A percentile compares a stretch with the other conserved stretches of the same genome.
Evolutionary conservation across 2,888 invertebrate genomes (phyloP).

Genomic region (Pseudococcus longispinus): DNA sequence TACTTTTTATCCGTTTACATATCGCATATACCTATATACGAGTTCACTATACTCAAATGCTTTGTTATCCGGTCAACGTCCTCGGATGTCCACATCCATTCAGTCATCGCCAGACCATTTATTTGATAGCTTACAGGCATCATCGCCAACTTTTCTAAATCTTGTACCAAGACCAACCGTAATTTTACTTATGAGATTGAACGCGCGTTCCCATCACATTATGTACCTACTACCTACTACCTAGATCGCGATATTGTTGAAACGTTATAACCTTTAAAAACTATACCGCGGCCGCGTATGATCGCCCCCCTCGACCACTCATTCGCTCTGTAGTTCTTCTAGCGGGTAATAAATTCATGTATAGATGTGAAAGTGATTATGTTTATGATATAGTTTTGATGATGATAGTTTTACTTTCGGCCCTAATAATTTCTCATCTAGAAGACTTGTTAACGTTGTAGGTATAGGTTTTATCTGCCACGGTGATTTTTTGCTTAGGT

Average conservation of each 20-base stretch:
- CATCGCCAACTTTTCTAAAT: conserved; percentile 32
- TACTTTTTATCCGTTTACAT: conserved; percentile 35
- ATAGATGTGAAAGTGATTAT: conserved; percentile 29
- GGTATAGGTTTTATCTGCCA: neutral
- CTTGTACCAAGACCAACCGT: neutral
- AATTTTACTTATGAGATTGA: neutral
- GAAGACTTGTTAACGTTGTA: neutral
- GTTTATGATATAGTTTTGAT: conserved; percentile 21
- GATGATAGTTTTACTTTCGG: conserved; percentile 25
- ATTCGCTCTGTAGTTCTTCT: neutral
- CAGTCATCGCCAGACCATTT: conserved; percentile 15
- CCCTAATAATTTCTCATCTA: conserved; percentile 6
- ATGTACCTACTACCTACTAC: too few species aligned
- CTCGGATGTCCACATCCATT: conserved; percentile 23
- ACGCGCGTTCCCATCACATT: neutral
- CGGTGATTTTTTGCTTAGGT: neutral
- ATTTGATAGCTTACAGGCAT: neutral
- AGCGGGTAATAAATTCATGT: conserved; percentile 29
- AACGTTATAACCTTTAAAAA: neutral
- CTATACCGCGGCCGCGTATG: neutral
- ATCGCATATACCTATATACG: neutral
- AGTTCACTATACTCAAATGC: conserved; percentile 47
- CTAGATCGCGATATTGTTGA: neutral
- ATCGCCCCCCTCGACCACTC: neutral
- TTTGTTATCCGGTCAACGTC: conserved; percentile 49